Evolutionary conservation across 2,113 vertebrate species (phyloP).

Genomic region (Coptodon bakossiorum): DNA sequence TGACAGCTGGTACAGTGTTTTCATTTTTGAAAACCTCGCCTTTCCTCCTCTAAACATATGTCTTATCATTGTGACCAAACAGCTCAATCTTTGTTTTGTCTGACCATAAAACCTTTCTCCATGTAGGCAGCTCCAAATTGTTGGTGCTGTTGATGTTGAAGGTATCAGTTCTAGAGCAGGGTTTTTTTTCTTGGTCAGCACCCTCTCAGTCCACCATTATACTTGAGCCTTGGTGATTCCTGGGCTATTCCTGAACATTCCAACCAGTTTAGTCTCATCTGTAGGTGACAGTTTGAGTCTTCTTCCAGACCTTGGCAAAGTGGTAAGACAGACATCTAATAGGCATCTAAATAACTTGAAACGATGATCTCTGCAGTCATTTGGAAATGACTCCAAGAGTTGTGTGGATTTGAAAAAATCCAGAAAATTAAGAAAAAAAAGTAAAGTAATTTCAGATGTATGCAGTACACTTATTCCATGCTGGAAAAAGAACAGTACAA

Average conservation of each 20-base stretch:
- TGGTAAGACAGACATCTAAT: background rate
- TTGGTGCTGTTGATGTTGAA: background rate
- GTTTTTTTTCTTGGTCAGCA: background rate
- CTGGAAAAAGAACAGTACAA: background rate
- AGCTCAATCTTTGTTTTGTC: background rate
- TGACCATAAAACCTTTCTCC: background rate
- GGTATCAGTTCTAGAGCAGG: background rate
- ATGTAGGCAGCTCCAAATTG: background rate
- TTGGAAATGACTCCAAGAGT: background rate
- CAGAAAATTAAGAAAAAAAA: background rate
- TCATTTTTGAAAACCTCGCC: background rate
- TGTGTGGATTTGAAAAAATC: background rate
- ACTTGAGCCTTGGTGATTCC: background rate
- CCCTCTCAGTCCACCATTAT: background rate
- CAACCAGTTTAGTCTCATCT: background rate
- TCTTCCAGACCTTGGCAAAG: background rate
- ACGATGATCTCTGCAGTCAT: background rate
- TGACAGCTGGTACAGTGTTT: background rate
- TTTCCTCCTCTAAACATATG: background rate
- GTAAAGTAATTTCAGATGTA: background rate
- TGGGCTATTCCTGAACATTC: background rate
- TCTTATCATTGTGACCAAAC: background rate
- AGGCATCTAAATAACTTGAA: background rate
- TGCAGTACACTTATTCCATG: background rate
- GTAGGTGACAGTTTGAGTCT: background rate